phyloP scores from a whole-genome alignment of 92 coral and sea anemone species.

The Metridium senile region DNA sequence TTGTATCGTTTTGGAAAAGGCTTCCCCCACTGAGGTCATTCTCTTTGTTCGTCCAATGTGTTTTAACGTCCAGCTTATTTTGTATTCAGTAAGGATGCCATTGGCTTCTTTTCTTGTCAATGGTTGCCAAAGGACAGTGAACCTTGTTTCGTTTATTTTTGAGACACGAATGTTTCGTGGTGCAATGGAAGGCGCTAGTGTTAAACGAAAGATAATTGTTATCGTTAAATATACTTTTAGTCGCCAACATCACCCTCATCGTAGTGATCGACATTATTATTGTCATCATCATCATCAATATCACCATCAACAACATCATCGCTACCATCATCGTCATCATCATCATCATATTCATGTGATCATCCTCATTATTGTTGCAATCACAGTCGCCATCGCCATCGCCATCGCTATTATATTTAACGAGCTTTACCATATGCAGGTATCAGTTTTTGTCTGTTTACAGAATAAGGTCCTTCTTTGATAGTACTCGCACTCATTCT shows the following conservation, averaged over 20 bases:
- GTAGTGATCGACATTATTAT: too few relatives aligned
- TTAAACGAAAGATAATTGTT: not conserved
- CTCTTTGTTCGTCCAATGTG: constrained; percentile 4
- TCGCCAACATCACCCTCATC: too few relatives aligned
- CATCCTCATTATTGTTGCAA: too few relatives aligned
- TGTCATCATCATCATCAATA: too few relatives aligned
- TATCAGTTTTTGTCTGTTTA: not conserved
- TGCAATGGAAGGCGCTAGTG: constrained; percentile 2
- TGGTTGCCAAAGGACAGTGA: constrained; percentile 23
- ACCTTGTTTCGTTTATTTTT: constrained; percentile 19
- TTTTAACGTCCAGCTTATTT: not conserved
- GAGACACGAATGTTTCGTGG: constrained; percentile 1
- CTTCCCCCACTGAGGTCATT: not conserved
- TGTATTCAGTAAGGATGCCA: constrained; percentile 11
- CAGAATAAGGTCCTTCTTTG: constrained; percentile 14
- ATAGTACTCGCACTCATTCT: constrained; percentile 10
- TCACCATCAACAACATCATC: too few relatives aligned
- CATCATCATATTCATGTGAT: too few relatives aligned
- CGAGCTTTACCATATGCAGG: constrained; percentile 9
- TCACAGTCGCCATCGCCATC: too few relatives aligned
- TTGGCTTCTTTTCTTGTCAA: constrained; percentile 14
- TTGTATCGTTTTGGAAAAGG: constrained; percentile 3
- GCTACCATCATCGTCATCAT: too few relatives aligned
- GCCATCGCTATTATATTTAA: not conserved
- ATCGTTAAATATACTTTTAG: too few relatives aligned